A percentile compares a stretch with the other conserved stretches of the same genome.
Evolutionary conservation across 92 coral and sea anemone genomes (phyloP).

Genomic region (Bergia sp.): DNA sequence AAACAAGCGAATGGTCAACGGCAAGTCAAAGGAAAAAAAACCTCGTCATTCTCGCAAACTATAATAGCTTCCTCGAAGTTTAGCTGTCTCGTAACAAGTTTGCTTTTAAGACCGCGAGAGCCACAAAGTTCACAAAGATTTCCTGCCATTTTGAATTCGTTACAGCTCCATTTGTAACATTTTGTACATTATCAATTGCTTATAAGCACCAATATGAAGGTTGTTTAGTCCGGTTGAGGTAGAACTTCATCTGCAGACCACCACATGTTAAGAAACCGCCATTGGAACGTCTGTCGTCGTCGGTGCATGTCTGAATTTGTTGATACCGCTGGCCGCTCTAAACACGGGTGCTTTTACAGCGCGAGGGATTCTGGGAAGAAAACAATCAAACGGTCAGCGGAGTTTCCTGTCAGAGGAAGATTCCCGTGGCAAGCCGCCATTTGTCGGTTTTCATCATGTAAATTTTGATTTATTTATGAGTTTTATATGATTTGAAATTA

Average conservation of each 20-base stretch:
- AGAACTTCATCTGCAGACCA: background rate
- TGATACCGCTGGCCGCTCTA: background rate
- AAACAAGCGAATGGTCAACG: background rate
- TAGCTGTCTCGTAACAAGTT: slow-evolving; percentile 66
- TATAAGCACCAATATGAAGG: background rate
- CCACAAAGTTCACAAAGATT: slow-evolving; percentile 78
- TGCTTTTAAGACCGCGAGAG: slow-evolving; percentile 69
- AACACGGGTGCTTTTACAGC: background rate
- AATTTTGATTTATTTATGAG: slow-evolving; percentile 37
- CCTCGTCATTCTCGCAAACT: slow-evolving; percentile 88
- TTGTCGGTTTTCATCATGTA: slow-evolving; percentile 9
- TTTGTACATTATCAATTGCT: background rate
- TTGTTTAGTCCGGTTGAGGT: background rate
- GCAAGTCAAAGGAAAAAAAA: slow-evolving; percentile 23
- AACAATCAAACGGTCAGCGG: slow-evolving; percentile 39
- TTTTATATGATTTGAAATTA: slow-evolving; percentile 7
- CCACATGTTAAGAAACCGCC: slow-evolving; percentile 32
- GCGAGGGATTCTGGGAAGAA: slow-evolving; percentile 18
- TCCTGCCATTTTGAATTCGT: slow-evolving; percentile 50
- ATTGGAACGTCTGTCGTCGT: slow-evolving; percentile 38
- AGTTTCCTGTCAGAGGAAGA: background rate
- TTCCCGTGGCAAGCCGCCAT: slow-evolving; percentile 42
- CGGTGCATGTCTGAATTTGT: slow-evolving; percentile 16
- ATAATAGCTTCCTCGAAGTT: slow-evolving; percentile 91
- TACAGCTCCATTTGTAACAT: background rate